phyloP scores from a whole-genome alignment of 2,888 invertebrate genomes.

The Drosophila flavopinicola region DNA sequence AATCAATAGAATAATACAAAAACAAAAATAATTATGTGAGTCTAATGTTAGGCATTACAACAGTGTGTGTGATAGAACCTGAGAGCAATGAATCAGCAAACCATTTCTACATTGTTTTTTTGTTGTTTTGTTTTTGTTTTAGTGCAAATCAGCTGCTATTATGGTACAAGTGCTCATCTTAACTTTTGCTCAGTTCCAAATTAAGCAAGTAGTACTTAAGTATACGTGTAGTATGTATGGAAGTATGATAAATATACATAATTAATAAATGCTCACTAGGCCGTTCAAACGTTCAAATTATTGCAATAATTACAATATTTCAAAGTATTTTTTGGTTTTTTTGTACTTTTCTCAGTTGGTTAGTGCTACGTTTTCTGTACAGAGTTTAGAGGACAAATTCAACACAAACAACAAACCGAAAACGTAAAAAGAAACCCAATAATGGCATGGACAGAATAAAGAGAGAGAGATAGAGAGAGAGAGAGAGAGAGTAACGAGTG shows the following conservation, averaged over 20 bases:
- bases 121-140: slow-evolving; percentile 24
- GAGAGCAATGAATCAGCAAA: slow-evolving; percentile 75
- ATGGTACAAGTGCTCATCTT: slow-evolving; percentile 78
- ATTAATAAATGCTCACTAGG: slow-evolving; percentile 60
- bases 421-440: slow-evolving; percentile 41
- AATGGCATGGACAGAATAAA: slow-evolving; percentile 28
- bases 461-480: slow-evolving; percentile 40
- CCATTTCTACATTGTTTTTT: slow-evolving; percentile 54
- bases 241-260: slow-evolving; percentile 51
- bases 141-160: slow-evolving; percentile 75
- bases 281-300: slow-evolving; percentile 64
- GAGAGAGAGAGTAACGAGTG: slow-evolving; percentile 1
- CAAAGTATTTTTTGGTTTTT: slow-evolving; percentile 49
- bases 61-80: slow-evolving; percentile 69
- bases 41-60: slow-evolving; percentile 76
- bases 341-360: slow-evolving; percentile 55
- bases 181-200: slow-evolving; percentile 62
- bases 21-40: slow-evolving; percentile 30
- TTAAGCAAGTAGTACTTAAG: slow-evolving; percentile 33
- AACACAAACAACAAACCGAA: slow-evolving; percentile 40
- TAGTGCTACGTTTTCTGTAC: slow-evolving; percentile 72
- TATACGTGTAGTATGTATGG: slow-evolving; percentile 23
- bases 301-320: slow-evolving; percentile 36
- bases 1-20: slow-evolving; percentile 32
- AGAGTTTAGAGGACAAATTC: slow-evolving; percentile 52